A percentile compares a stretch with the other conserved stretches of the same genome.
phyloP scores from a whole-genome alignment of 1,140 invertebrate species.

The Drosophila virilis region DNA sequence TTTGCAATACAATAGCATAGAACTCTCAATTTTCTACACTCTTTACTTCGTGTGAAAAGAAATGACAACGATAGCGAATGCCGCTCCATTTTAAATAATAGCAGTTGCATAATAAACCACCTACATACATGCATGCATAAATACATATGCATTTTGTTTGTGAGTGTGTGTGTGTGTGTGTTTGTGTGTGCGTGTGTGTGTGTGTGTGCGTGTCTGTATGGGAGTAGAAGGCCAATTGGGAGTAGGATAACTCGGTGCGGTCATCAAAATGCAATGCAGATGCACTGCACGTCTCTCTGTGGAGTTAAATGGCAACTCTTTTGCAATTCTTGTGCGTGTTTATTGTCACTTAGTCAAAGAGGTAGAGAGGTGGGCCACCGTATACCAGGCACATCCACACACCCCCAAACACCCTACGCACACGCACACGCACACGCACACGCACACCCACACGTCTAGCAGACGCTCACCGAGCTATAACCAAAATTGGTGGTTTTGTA shows the following conservation, averaged over 20 bases:
- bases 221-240: constrained; percentile 42
- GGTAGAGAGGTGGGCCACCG: background rate
- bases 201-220: background rate
- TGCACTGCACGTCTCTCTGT: constrained; percentile 41
- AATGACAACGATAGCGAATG: constrained; percentile 26
- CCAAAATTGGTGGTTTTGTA: constrained; percentile 81
- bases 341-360: constrained; percentile 44
- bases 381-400: background rate
- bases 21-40: background rate
- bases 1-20: background rate
- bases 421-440: background rate
- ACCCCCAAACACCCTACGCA: constrained; percentile 1
- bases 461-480: constrained; percentile 50
- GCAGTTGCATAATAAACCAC: constrained; percentile 31
- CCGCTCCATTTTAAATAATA: constrained; percentile 34
- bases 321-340: constrained; percentile 51
- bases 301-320: constrained; percentile 47
- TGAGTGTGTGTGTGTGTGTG: background rate
- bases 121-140: constrained; percentile 1
- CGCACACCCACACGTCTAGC: constrained; percentile 18
- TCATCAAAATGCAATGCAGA: constrained; percentile 53
- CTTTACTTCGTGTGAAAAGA: constrained; percentile 20
- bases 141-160: background rate
- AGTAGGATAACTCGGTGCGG: constrained; percentile 35
- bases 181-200: background rate